Evolutionary conservation across 2,113 vertebrate genomes (phyloP).

Genomic region (Thalassarche chlororhynchos): DNA sequence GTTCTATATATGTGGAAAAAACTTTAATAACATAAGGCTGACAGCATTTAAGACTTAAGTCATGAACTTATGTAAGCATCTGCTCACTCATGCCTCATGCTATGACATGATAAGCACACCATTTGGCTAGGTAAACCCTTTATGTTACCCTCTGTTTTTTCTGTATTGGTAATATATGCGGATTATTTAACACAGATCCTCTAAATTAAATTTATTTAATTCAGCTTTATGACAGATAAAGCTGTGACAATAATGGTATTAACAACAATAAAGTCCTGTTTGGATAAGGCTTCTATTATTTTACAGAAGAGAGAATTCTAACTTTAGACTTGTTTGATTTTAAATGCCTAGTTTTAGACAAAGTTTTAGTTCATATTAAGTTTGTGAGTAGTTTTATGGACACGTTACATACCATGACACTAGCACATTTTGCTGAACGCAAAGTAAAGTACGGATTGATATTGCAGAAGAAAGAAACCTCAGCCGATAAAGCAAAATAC

Average conservation of each 20-base stretch:
- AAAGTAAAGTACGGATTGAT: not conserved
- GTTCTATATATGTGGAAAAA: not conserved
- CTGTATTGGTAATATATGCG: not conserved
- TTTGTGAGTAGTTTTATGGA: constrained; percentile 46
- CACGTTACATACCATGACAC: not conserved
- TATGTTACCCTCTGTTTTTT: not conserved
- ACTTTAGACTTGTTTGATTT: not conserved
- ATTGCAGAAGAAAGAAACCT: not conserved
- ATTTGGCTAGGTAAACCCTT: not conserved
- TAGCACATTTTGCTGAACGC: constrained; percentile 7
- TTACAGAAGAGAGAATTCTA: not conserved
- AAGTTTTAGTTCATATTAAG: constrained; percentile 5
- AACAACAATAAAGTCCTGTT: not conserved
- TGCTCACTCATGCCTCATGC: not conserved
- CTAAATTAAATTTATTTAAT: not conserved
- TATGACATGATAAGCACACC: not conserved
- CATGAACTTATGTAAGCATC: not conserved
- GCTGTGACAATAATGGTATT: not conserved
- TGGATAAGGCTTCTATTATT: not conserved
- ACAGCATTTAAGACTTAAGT: not conserved
- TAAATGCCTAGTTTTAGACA: constrained; percentile 17
- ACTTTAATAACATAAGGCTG: not conserved
- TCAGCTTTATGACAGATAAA: not conserved
- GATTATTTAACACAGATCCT: constrained; percentile 13
- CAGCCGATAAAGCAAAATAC: not conserved